Base-by-base conservation (phyloP, 2,888 invertebrate genomes). In the Orchesella flavescens region DNA sequence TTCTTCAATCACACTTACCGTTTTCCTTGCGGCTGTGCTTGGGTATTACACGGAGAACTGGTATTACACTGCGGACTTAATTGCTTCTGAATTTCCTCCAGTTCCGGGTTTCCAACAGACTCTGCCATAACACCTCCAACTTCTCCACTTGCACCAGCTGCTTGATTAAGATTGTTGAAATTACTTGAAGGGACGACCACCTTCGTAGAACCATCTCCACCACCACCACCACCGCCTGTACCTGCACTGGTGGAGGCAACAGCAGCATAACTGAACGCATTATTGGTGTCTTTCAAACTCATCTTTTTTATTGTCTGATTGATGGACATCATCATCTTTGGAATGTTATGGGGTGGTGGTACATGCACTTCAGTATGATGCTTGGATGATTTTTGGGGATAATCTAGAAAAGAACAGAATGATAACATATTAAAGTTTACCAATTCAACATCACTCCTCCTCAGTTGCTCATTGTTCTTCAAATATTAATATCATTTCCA, bases 281-380 rank as follows among this genome's bases (percentile, higher is more conserved):
- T n/a, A n/a, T 15, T 53, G 7, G 2, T 74, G 49, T 80, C 80
- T 24, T 73, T 73, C 19, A 80, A 17, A 3, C n/a, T 80, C 80
- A 80, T 80, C 24, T 80, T 55, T 24, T 73, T 63, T 65, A 80
- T 80, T 0, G 80, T 80, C 9, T 74, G 55, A 34, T 80, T 80
- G n/a, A 80, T 73, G 19, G 53, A 34, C 17, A 68, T 12, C 74
- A 80, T 19, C 55, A 80, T 80, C 21, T 53, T 80, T 4, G 80
- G 80, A 57, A 80, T 57, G 21, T 49, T 74, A n/a, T 65, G 53
- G 1, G 66, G 73, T 13, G 57, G 5, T 7, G 53, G 21, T 24
- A 46, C 0, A 23, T 57, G 23, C 7, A 59, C 72, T 17, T 53
- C 17, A 17, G 53, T 2, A 53, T 2, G 53, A 17, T 34, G 53